A percentile compares a stretch with the other conserved stretches of the same genome.
phyloP scores from a whole-genome alignment of 1,140 invertebrate genomes.

The Nephila pilipes region DNA sequence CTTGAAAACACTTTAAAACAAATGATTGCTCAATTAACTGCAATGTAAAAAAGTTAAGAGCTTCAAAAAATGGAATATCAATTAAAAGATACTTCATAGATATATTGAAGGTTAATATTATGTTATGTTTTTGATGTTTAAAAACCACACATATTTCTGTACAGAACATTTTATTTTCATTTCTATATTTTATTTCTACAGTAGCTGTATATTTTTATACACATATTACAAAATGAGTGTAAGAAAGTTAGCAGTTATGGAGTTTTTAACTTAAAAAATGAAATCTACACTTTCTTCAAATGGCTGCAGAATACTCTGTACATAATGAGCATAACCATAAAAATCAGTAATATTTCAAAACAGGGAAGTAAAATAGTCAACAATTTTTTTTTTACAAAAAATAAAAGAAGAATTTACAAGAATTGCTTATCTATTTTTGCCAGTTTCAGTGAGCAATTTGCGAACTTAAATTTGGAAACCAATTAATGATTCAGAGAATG shows the following conservation, averaged over 20 bases:
- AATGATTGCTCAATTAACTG: too few relatives aligned
- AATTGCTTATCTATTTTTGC: slow-evolving; percentile 22
- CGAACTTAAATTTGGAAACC: slow-evolving; percentile 54
- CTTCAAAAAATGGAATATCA: too few relatives aligned
- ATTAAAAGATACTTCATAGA: too few relatives aligned
- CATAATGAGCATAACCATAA: slow-evolving; percentile 42
- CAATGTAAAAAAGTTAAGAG: too few relatives aligned
- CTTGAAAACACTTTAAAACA: too few relatives aligned
- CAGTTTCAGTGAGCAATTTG: slow-evolving; percentile 14
- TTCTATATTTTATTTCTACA: slow-evolving; percentile 54
- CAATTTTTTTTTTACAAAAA: slow-evolving; percentile 11
- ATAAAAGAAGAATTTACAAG: slow-evolving; percentile 18
- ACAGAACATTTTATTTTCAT: slow-evolving; percentile 48
- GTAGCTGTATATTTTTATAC: slow-evolving; percentile 64
- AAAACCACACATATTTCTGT: slow-evolving; percentile 34
- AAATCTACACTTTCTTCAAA: slow-evolving; percentile 49
- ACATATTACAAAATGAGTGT: slow-evolving; percentile 70
- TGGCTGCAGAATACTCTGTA: slow-evolving; percentile 30
- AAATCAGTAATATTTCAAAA: slow-evolving; percentile 17
- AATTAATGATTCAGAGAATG: slow-evolving; percentile 23
- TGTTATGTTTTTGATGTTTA: too few relatives aligned
- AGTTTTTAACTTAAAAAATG: slow-evolving; percentile 49
- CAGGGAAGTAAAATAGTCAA: background rate
- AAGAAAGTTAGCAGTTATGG: slow-evolving; percentile 49
- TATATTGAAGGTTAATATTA: too few relatives aligned